phyloP scores from a whole-genome alignment of 2,888 invertebrate genomes.

The Lasioglossum malachurum region DNA sequence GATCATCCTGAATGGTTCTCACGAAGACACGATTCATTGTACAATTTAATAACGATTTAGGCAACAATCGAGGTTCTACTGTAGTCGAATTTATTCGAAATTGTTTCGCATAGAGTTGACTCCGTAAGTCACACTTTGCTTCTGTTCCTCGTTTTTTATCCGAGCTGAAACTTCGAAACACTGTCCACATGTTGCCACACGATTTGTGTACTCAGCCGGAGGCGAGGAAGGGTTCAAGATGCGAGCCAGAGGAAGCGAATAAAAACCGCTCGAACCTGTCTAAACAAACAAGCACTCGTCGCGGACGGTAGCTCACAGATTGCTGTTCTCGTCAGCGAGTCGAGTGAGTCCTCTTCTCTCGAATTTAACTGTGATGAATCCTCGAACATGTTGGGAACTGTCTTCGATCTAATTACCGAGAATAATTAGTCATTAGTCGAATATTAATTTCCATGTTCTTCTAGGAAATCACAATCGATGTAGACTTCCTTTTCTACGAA shows the following conservation, averaged over 20 bases:
- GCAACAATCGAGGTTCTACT: no score
- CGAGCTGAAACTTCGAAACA: not conserved
- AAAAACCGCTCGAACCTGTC: slow-evolving; percentile 27
- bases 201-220: slow-evolving; percentile 8
- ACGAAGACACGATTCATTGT: no score
- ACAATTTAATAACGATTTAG: no score
- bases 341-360: not conserved
- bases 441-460: no score
- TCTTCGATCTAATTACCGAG: no score
- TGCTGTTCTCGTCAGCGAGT: not conserved
- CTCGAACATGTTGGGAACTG: no score
- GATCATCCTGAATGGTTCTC: not conserved
- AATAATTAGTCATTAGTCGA: no score
- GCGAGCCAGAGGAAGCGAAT: slow-evolving; percentile 4
- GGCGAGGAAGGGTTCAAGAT: not conserved
- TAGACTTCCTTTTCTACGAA: no score
- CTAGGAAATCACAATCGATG: no score
- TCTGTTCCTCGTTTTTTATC: not conserved
- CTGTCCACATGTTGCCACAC: not conserved
- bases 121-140: not conserved
- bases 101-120: not conserved
- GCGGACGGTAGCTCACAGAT: slow-evolving; percentile 26
- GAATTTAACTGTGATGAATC: no score
- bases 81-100: not conserved
- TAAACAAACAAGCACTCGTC: slow-evolving; percentile 52